Evolutionary conservation across 2,797 vertebrate species (phyloP), one percentile per base, ranked within the genome.

Genomic region (Tenualosa ilisha): DNA sequence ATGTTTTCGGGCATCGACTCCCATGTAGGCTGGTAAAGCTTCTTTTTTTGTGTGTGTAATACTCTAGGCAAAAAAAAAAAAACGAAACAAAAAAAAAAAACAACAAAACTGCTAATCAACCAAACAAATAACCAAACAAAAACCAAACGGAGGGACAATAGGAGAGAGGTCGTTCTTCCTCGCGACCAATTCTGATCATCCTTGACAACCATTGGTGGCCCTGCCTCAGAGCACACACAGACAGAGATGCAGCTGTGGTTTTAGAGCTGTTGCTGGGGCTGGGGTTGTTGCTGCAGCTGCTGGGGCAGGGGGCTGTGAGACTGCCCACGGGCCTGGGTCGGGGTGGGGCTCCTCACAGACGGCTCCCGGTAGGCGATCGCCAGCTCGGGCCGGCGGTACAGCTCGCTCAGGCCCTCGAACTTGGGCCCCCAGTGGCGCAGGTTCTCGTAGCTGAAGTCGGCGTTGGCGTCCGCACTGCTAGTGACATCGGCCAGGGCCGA

Each of bases 381-480:
- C 84, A 94, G 85, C 8, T 94, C 93, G 0, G 95, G 94, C 84
- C 91, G 88, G 24, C 85, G 91, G 86, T 92, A 97, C 89, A 97
- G 94, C 90, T 96, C 93, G 86, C 94, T 95, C 68, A 97, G 94
- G 3, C 89, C 91, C 89, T 95, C 90, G 88, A 97, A 97, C 91
- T 96, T 97, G 2, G 96, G 90, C 6, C 96, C 96, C 96, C 96
- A 96, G 24, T 93, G 92, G 1, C 90, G 93, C 84, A 97, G 93
- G 84, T 90, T 91, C 85, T 96, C 93, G 0, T 92, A 92, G 40
- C 90, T 94, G 22, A 94, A 92, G 86, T 94, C 94, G 59, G 72
- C 40, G 6, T 8, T 17, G 12, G 40, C 72, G 5, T 8, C 37
- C 0, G 12, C 31, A 13, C 12, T 31, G 54, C 2, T 22, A 1